Base-by-base conservation (phyloP, 2,888 invertebrate species). In the Harpagoxenus sublaevis region DNA sequence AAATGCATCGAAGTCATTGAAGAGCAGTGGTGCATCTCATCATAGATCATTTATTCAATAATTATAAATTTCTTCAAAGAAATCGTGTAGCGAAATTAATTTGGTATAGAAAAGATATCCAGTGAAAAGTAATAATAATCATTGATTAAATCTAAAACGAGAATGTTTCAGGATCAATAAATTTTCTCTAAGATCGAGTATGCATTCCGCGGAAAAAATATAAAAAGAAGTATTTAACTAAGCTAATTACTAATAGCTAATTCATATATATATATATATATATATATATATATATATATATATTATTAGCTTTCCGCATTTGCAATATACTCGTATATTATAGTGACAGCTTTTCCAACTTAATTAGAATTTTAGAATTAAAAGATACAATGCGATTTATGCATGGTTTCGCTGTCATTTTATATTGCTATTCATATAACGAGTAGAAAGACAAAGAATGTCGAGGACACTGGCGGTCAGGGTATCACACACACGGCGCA, bases 1-100 rank as follows among this genome's bases (percentile, higher is more conserved):
- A 73, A 83, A 73, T 83, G 83, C 66, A 48, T 77, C 65, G 35
- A 63, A 31, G 55, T 10, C 57, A 57, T 73, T 57, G 18, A 60
- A 60, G 10, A 73, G 18, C 18, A 73, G 10, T 18, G 28, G 6
- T 39, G 28, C 28, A 57, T 42, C 23, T 18, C 23, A 66, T 65
- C 23, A 1, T 39, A 42, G 6, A 39, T 73, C 39, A 12, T 60
- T 73, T 42, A 60, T 42, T 57, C 9, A 6, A 71, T 4, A 60
- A 23, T 3, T 39, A 71, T n/a, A 71, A 71, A 55, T 71, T 71
- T 0, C 23, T 73, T 12, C 3, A 10, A 60, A 42, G 18, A 60
- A 73, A 73, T 73, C 39, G 15, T 60, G 15, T 60, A 60, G 18
- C 39, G 6, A 10, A 39, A 18, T 39, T 39, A 55, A 55, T 51